Evolutionary conservation across 2,113 vertebrate species (phyloP).

Genomic region (Mesitornis unicolor): DNA sequence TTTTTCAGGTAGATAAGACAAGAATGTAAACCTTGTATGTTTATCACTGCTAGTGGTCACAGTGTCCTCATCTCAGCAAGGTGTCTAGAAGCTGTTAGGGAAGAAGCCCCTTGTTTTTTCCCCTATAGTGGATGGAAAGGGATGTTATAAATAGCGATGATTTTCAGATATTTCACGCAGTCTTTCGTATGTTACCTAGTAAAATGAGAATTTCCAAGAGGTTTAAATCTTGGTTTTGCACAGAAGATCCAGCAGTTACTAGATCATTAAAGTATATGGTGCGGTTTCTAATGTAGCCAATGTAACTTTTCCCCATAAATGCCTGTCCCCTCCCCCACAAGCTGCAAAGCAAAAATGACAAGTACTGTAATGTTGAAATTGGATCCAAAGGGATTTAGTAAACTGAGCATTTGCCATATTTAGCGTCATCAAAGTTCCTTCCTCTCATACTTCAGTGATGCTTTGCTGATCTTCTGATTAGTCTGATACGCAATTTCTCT

Average conservation of each 20-base stretch:
- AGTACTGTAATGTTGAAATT: slow-evolving; percentile 74
- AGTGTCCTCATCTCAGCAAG: neutral
- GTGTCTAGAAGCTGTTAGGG: neutral
- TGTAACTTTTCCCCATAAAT: slow-evolving; percentile 56
- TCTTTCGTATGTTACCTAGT: neutral
- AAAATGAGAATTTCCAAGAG: neutral
- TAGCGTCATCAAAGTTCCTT: slow-evolving; percentile 85
- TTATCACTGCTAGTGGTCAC: neutral
- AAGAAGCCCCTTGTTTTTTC: neutral
- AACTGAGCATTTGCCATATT: slow-evolving; percentile 84
- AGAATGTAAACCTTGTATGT: neutral
- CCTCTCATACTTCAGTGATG: slow-evolving; percentile 80
- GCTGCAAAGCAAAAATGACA: slow-evolving; percentile 47
- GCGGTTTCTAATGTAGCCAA: neutral
- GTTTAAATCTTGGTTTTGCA: neutral
- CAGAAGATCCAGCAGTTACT: neutral
- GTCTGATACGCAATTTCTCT: slow-evolving; percentile 75
- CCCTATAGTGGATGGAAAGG: neutral
- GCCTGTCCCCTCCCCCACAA: neutral
- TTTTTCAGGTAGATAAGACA: neutral
- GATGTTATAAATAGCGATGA: neutral
- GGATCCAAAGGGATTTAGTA: slow-evolving; percentile 84
- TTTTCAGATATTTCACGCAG: neutral
- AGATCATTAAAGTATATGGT: neutral
- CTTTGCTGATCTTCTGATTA: slow-evolving; percentile 83